These are phyloP conservation scores for Trematomus loennbergii DNA, from an alignment of 2,113 vertebrate genomes.

Conservation along the genomic window DNA sequence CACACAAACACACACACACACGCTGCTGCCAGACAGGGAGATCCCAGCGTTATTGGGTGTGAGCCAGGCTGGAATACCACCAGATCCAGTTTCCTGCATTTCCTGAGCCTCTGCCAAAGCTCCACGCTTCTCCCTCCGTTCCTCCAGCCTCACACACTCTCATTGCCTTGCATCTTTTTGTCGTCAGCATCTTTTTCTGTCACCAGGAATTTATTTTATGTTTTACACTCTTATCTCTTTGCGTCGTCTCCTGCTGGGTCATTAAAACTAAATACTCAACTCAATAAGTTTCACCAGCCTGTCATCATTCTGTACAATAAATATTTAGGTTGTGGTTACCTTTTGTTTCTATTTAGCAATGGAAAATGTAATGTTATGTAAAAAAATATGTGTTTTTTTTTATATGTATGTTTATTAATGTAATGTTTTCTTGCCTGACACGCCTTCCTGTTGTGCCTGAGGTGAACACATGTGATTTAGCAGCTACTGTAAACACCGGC, in stretches of 20 bases:
- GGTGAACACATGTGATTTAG: conserved; percentile 5
- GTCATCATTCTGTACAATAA: not conserved
- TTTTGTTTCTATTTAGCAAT: not conserved
- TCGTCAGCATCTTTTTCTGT: not conserved
- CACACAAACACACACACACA: not conserved
- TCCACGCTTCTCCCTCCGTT: not conserved
- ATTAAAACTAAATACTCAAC: not conserved
- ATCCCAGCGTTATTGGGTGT: conserved; percentile 73
- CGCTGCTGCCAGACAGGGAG: conserved; percentile 63
- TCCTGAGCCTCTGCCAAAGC: conserved; percentile 68
- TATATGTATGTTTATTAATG: not conserved
- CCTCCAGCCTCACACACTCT: conserved; percentile 4
- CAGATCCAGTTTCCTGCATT: conserved; percentile 65
- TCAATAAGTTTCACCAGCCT: not conserved
- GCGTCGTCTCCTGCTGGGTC: not conserved
- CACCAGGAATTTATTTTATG: conserved; percentile 17
- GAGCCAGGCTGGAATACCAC: conserved; percentile 76
- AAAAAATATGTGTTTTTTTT: not conserved
- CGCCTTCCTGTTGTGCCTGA: not conserved
- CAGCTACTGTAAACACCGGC: conserved; percentile 25
- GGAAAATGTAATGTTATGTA: not conserved
- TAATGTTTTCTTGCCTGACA: not conserved
- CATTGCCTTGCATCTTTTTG: conserved; percentile 18
- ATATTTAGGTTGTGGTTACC: not conserved
- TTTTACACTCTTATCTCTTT: not conserved